Evolutionary conservation across 2,113 vertebrate species (phyloP), one percentile per base, ranked within the genome.

Genomic region (Empidonax alnorum): DNA sequence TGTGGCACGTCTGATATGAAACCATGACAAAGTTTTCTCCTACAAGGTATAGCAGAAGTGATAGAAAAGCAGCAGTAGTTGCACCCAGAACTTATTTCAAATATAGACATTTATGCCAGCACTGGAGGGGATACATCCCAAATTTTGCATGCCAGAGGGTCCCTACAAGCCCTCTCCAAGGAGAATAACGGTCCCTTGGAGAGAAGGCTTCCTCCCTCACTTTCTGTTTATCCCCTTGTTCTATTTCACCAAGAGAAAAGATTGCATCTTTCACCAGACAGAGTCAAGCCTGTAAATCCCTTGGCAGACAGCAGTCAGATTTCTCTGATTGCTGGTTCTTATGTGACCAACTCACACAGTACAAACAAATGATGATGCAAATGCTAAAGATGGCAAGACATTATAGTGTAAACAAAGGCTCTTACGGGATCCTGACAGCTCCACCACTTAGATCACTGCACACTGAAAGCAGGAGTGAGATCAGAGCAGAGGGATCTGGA

Each of bases 301-400:
- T 81, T 37, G 24, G 72, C 56, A 94, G 47, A 63, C 35, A 67
- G 74, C 74, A 87, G 66, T 20, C 31, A 90, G 61, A 62, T 85
- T 85, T 90, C 67, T 76, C 85, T 78, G 52, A 75, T 88, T 88
- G 76, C 69, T 68, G 52, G 50, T 68, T 82, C 65, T 94, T 90
- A 55, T 69, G 69, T 90, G 92, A 90, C 88, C 93, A 96, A 65
- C 41, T 87, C 75, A 39, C 44, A 81, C 2, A 87, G 62, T 35
- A 72, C 37, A 92, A 94, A 84, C 66, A 87, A 93, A 94, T 25
- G 41, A 92, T 89, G 73, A 90, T 92, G 80, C 66, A 92, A 68
- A 84, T 73, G 61, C 74, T 95, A 84, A 93, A 93, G 86, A 92
- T 58, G 85, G 83, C 28, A 92, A 87, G 85, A 65, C 12, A 63